Base-by-base conservation (phyloP, 2,888 invertebrate genomes). In the Synergus japonicus region DNA sequence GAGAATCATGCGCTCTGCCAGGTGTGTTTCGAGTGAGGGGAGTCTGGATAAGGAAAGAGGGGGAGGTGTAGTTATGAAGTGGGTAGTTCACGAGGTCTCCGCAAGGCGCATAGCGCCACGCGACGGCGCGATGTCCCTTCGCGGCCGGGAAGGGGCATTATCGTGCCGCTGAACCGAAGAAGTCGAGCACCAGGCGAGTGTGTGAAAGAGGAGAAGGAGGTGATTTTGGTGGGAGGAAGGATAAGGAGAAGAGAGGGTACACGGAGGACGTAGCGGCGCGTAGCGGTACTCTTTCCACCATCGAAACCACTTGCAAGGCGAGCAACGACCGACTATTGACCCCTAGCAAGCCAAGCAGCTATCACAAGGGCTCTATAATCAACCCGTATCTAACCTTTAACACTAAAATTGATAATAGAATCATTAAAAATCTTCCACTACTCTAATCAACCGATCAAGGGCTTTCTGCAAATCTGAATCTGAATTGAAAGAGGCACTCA, bases 21-120 rank as follows among this genome's bases (percentile, higher is more conserved):
- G 69, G 76, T 58, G 64, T 66, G 67, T 37, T 78, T 76, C 12
- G 13, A 63, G 64, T 41, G 77, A 76, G 82, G 84, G 80, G 77
- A 76, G 49, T 54, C 37, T 73, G 15, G 54, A 41, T 37, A 54
- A 73, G 41, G 41, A 73, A 79, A 79, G 83, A 79, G 85, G 82
- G 85, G 79, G 54, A 73, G n/a, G n/a, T 46, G 44, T 76, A 78
- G 85, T 83, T 82, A 83, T 83, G 80, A 84, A 79, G 80, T 80
- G 82, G 79, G 77, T 85, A 86, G 90, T 92, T 91, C 90, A 88
- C 91, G 92, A 91, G 92, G 91, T 91, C 91, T 91, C 92, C 92
- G 90, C 86, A 63, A 78, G 84, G 58, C 82, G 84, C 86, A 88
- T 86, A 90, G 91, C 92, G 92, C 90, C 91, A 91, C 90, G 86